Evolutionary conservation across 1,140 invertebrate genomes (phyloP).

Genomic region (Euura saliciscinereae): DNA sequence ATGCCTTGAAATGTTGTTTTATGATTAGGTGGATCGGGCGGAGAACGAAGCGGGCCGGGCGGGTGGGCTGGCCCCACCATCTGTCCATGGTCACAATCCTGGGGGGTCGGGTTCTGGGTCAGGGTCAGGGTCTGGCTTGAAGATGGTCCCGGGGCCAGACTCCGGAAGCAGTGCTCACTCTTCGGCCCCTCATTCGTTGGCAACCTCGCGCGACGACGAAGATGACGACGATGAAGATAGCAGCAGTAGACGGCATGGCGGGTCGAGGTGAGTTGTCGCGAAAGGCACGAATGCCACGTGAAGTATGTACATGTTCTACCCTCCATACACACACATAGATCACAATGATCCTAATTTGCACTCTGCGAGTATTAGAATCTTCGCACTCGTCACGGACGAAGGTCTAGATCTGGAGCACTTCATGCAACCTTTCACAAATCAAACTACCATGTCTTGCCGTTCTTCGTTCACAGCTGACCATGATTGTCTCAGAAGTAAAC

Average conservation of each 20-base stretch:
- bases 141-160: slow-evolving; percentile 56
- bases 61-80: slow-evolving; percentile 47
- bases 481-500: no score
- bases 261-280: slow-evolving; percentile 42
- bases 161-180: slow-evolving; percentile 57
- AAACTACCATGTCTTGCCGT: no score
- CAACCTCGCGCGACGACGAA: slow-evolving; percentile 56
- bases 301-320: no score
- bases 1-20: background rate
- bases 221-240: slow-evolving; percentile 57
- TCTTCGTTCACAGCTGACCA: no score
- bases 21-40: slow-evolving; percentile 54
- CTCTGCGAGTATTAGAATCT: no score
- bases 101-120: background rate
- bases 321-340: no score
- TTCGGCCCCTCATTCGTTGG: slow-evolving; percentile 54
- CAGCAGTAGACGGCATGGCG: slow-evolving; percentile 48
- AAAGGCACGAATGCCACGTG: no score
- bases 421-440: no score
- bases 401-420: no score
- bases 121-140: slow-evolving; percentile 41
- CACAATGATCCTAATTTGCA: no score
- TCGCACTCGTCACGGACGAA: no score
- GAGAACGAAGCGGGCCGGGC: slow-evolving; percentile 56
- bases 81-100: slow-evolving; percentile 41